These are phyloP conservation scores for Phrynosoma blainvillii DNA, from an alignment of 2,113 vertebrate species.

Conservation along the genomic window DNA sequence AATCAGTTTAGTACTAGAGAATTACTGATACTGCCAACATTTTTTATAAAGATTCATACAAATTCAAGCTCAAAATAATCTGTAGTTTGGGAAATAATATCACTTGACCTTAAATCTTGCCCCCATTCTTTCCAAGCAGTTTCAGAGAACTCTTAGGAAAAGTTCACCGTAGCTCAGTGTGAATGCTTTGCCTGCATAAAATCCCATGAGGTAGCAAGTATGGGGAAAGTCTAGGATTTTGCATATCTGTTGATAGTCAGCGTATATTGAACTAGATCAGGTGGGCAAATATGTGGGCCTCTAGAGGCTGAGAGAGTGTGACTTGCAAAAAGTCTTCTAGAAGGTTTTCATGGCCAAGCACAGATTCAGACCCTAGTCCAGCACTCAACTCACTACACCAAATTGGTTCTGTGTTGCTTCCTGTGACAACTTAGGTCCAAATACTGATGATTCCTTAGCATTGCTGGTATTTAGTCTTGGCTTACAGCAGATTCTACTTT, in stretches of 20 bases:
- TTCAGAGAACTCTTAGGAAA: not conserved
- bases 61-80: not conserved
- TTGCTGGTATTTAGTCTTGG: not conserved
- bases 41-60: not conserved
- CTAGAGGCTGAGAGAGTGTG: too few species aligned
- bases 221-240: not conserved
- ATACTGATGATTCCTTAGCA: not conserved
- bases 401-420: not conserved
- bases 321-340: too few species aligned
- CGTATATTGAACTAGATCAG: not conserved
- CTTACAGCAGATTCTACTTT: not conserved
- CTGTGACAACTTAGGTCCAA: slow-evolving; percentile 1
- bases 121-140: not conserved
- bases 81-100: not conserved
- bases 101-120: not conserved
- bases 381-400: too few species aligned
- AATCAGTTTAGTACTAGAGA: not conserved
- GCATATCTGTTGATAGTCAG: not conserved
- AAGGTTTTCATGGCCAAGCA: too few species aligned
- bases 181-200: not conserved
- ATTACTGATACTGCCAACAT: not conserved
- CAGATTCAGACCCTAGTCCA: too few species aligned
- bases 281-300: not conserved
- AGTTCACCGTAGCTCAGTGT: not conserved
- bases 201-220: not conserved